Percentiles rank a stretch among this genome's conserved stretches.
Conservation (phyloP, 2,113 vertebrate genomes). For the Balaeniceps rex region DNA sequence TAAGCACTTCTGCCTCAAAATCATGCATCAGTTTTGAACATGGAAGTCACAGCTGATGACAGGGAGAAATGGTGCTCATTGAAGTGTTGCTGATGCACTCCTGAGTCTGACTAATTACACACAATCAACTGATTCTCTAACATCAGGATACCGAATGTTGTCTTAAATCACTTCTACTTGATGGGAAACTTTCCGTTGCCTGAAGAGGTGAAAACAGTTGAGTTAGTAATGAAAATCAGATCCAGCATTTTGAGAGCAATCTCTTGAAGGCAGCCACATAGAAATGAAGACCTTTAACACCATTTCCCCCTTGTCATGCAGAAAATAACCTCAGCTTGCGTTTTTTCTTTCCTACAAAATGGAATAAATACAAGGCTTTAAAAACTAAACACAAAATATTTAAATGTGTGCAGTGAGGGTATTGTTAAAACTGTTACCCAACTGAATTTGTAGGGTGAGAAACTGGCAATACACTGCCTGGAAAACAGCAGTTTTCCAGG, state of each 20-base stretch:
- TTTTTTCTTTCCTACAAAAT: not conserved
- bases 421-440: not conserved
- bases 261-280: not conserved
- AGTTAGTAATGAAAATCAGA: constrained; percentile 4
- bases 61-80: not conserved
- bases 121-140: constrained; percentile 37
- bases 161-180: constrained; percentile 34
- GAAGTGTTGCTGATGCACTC: constrained; percentile 5
- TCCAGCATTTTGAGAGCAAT: not conserved
- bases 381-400: not conserved
- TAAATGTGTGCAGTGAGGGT: not conserved
- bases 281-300: not conserved
- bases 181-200: constrained; percentile 13
- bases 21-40: not conserved
- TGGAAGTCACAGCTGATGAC: not conserved
- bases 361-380: not conserved
- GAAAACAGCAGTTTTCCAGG: not conserved
- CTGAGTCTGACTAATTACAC: constrained; percentile 34
- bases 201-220: constrained; percentile 8
- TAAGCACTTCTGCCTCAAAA: constrained; percentile 19
- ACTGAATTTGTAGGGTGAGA: not conserved
- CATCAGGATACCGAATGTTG: constrained; percentile 6
- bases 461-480: not conserved
- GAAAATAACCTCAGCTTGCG: not conserved
- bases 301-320: not conserved